Evolutionary conservation across 2,888 invertebrate genomes (phyloP).

Genomic region (Apamea anceps): DNA sequence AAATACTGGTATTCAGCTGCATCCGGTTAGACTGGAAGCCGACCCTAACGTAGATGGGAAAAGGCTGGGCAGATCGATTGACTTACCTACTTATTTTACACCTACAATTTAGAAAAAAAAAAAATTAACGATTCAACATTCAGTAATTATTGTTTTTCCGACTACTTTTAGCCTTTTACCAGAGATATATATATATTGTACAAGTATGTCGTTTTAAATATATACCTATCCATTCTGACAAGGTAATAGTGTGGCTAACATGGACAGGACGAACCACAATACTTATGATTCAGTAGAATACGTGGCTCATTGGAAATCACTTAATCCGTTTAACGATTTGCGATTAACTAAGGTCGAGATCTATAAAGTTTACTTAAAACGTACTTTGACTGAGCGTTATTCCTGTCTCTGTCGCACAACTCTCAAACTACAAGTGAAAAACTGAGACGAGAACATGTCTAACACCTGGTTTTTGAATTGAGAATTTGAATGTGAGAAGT

Average conservation of each 20-base stretch:
- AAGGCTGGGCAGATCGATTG: no score
- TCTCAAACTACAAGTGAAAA: not conserved
- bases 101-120: not conserved
- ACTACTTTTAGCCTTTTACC: not conserved
- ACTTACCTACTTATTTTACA: not conserved
- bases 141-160: not conserved
- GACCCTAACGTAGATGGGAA: no score
- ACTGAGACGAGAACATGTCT: not conserved
- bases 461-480: not conserved
- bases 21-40: no score
- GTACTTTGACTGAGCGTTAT: not conserved
- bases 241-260: not conserved
- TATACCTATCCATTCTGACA: not conserved
- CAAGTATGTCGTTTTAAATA: not conserved
- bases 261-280: not conserved
- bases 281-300: not conserved
- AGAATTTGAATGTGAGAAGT: not conserved
- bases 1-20: no score
- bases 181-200: not conserved
- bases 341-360: not conserved
- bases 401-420: not conserved
- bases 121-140: not conserved
- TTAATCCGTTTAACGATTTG: not conserved
- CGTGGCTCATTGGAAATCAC: not conserved
- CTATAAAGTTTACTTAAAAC: not conserved